Evolutionary conservation across 2,888 invertebrate genomes (phyloP), one percentile per base, ranked within the genome.

Genomic region (Volucella zonaria): DNA sequence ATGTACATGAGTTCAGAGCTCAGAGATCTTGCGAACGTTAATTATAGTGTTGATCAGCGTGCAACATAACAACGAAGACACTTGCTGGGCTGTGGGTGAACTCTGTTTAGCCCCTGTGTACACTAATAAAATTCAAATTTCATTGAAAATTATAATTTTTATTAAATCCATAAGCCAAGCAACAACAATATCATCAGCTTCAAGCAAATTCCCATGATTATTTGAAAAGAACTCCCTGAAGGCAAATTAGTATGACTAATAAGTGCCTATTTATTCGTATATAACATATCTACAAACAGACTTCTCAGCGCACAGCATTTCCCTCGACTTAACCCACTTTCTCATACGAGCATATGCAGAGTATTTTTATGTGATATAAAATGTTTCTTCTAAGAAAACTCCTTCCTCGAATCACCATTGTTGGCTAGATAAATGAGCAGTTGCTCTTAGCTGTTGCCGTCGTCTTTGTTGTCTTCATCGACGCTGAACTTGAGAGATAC

Each of bases 261-360:
- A 58, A 56, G 11, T 14, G 61, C 12, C 45, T 66, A 58, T 73
- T 59, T 58, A 58, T 31, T 31, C 6, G 6, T 31, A 31, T n/a
- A n/a, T n/a, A n/a, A n/a, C 6, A 31, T 6, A 31, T 31, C 31
- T 31, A 6, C 6, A 31, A 6, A 31, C 31, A 31, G 31, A 31
- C 64, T 64, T 64, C 62, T 73, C 59, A 67, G 52, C 73, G 59
- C 79, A 45, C 49, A 73, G 14, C 43, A 52, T 71, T 71, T 52
- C 73, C 67, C 71, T 38, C 54, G 52, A 66, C 52, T 79, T 79
- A 79, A 64, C 78, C 78, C 66, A 79, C 79, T 79, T 79, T 79
- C 73, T 14, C 43, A 52, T 51, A 67, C 49, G 45, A 18, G 56
- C 66, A 79, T 70, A 43, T 4, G 42, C 23, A 15, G n/a, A 56